phyloP scores from a whole-genome alignment of 2,888 invertebrate species.

The Alviniconcha strummeri region DNA sequence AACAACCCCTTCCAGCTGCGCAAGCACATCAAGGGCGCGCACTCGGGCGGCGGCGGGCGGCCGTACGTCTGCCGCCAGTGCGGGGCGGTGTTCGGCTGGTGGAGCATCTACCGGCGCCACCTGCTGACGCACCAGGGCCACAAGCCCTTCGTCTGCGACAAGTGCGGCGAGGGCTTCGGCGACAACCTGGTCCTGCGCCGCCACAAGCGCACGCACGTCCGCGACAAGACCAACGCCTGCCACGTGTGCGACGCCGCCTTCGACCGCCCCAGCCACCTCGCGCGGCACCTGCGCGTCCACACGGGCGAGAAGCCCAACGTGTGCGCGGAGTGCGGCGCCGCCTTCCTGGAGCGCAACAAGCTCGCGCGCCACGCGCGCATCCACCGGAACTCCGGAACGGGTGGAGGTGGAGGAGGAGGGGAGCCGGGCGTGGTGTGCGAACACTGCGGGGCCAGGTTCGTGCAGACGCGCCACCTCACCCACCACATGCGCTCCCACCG shows the following conservation, averaged over 20 bases:
- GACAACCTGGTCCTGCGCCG: conserved; percentile 19
- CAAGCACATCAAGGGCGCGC: conserved; percentile 8
- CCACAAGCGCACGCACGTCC: conserved; percentile 21
- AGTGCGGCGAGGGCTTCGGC: background rate
- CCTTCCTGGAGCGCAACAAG: conserved; percentile 15
- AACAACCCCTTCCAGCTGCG: conserved; percentile 18
- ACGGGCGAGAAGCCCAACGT: conserved; percentile 20
- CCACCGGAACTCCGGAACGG: background rate
- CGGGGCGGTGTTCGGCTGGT: conserved; percentile 10
- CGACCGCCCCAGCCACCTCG: conserved; percentile 14
- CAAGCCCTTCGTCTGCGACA: conserved; percentile 13
- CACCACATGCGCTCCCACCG: conserved; percentile 11
- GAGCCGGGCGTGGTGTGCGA: conserved; percentile 6
- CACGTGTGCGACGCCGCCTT: conserved; percentile 17
- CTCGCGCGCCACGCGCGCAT: conserved; percentile 14
- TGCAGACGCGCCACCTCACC: background rate
- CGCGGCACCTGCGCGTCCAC: conserved; percentile 12
- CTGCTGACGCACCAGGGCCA: conserved; percentile 8
- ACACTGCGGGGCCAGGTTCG: conserved; percentile 10
- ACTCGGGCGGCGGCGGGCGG: conserved; percentile 14
- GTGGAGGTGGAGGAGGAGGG: background rate
- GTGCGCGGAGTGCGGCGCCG: conserved; percentile 19
- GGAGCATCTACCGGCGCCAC: background rate
- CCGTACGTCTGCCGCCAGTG: background rate
- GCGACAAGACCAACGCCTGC: conserved; percentile 15